Percentiles rank a stretch among this genome's conserved stretches.
phyloP scores from a whole-genome alignment of 2,888 invertebrate genomes.

The Petrolisthes cinctipes region DNA sequence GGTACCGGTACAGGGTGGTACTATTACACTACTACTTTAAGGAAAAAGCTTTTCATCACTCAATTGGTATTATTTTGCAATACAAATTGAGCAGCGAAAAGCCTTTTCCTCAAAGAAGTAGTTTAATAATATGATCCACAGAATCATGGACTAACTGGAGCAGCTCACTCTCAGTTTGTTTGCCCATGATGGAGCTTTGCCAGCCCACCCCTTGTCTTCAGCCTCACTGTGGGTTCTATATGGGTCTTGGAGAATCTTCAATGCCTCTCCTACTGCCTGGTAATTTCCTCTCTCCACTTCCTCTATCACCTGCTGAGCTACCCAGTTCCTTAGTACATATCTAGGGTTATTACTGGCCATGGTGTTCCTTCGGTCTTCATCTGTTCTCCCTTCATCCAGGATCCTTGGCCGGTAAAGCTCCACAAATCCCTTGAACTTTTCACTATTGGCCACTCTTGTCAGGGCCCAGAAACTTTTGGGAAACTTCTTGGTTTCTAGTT shows the following conservation, averaged over 20 bases:
- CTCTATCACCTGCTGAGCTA: conserved; percentile 76
- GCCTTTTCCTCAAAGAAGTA: not conserved
- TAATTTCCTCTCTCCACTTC: conserved; percentile 76
- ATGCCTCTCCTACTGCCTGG: conserved; percentile 72
- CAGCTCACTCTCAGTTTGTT: conserved; percentile 74
- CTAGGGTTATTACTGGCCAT: conserved; percentile 73
- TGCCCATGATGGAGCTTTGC: conserved; percentile 74
- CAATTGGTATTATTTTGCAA: too few species aligned
- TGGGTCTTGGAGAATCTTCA: conserved; percentile 74
- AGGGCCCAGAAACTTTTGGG: conserved; percentile 74
- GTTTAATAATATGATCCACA: not conserved
- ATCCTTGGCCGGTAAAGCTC: conserved; percentile 73
- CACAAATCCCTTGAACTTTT: conserved; percentile 73
- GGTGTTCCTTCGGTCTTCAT: conserved; percentile 71
- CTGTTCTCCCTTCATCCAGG: conserved; percentile 70
- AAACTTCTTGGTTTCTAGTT: conserved; percentile 68
- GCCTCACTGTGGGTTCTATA: conserved; percentile 74
- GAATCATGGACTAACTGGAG: conserved; percentile 70
- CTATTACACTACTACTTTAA: too few species aligned
- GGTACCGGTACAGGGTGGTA: too few species aligned
- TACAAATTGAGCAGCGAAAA: too few species aligned
- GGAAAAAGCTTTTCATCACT: too few species aligned
- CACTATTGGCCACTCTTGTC: conserved; percentile 72
- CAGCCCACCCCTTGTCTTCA: conserved; percentile 71
- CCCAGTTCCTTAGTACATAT: conserved; percentile 77